Percentiles rank a stretch among this genome's conserved stretches.
Conservation (phyloP, 2,113 vertebrate species). For the Phalacrocorax carbo region DNA sequence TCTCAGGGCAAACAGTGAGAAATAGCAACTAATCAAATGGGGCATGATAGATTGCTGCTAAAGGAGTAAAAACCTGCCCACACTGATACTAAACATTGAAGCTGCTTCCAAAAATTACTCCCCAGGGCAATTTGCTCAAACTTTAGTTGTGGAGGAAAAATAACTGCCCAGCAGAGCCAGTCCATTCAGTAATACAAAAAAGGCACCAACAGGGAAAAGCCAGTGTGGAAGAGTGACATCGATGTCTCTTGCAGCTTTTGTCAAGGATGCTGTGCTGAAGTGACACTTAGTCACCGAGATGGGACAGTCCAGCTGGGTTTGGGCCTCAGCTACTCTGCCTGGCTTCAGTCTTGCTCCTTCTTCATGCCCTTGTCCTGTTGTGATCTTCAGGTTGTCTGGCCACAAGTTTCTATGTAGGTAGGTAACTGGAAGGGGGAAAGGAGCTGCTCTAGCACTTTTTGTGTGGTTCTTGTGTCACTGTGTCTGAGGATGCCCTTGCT, state of each 20-base stretch:
- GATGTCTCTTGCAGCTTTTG: not conserved
- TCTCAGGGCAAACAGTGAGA: not conserved
- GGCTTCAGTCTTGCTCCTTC: not conserved
- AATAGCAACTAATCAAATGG: not conserved
- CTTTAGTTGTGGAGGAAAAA: not conserved
- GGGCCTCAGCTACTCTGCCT: not conserved
- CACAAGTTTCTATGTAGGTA: not conserved
- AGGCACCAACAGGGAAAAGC: not conserved
- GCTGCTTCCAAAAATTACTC: slow-evolving; percentile 25
- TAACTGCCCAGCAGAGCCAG: not conserved
- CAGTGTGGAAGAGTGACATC: not conserved
- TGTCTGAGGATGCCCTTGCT: rapidly evolving
- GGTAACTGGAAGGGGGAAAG: not conserved
- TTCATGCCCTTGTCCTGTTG: not conserved
- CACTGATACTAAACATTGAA: not conserved
- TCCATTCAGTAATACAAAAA: not conserved
- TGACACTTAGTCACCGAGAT: rapidly evolving
- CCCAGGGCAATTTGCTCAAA: not conserved
- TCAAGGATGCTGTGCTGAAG: not conserved
- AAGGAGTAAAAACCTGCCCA: slow-evolving; percentile 8
- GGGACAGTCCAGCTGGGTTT: not conserved
- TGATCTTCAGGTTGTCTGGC: not conserved
- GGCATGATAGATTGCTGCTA: not conserved
- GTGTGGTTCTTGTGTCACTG: not conserved
- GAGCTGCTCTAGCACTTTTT: not conserved